These are phyloP conservation scores for Hemiscyllium ocellatum DNA, from an alignment of 2,113 vertebrate species.

Conservation along the genomic window DNA sequence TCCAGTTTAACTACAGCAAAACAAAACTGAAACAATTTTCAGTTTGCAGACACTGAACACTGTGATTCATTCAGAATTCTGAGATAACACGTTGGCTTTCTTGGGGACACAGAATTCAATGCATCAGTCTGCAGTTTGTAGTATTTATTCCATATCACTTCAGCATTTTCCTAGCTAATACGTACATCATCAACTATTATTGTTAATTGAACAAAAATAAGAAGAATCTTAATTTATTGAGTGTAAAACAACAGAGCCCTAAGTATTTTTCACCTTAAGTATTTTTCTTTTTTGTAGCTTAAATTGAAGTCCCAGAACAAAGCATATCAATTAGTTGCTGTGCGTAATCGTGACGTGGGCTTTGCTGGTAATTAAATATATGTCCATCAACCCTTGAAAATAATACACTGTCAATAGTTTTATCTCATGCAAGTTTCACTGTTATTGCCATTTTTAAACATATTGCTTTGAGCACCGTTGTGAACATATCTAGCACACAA, in stretches of 20 bases:
- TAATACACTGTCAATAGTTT: background rate
- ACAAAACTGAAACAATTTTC: background rate
- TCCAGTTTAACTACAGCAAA: background rate
- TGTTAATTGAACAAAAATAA: background rate
- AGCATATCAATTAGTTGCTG: background rate
- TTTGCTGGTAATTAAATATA: slow-evolving; percentile 1
- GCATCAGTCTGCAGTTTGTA: background rate
- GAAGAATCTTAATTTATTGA: background rate
- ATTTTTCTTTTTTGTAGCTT: background rate
- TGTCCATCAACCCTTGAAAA: background rate
- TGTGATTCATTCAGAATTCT: background rate
- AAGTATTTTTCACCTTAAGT: background rate
- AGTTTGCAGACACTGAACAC: background rate
- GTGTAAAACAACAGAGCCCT: background rate
- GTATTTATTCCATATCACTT: background rate
- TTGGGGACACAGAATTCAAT: background rate
- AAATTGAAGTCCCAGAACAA: background rate
- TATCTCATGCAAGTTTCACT: background rate
- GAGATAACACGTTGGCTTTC: background rate
- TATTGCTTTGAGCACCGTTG: background rate
- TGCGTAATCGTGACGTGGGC: background rate
- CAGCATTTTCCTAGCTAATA: background rate
- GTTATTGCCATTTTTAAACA: background rate
- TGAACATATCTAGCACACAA: background rate
- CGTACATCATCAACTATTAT: background rate